Evolutionary conservation across 2,888 invertebrate species (phyloP), one percentile per base, ranked within the genome.

Genomic region (Diogma glabrata): DNA sequence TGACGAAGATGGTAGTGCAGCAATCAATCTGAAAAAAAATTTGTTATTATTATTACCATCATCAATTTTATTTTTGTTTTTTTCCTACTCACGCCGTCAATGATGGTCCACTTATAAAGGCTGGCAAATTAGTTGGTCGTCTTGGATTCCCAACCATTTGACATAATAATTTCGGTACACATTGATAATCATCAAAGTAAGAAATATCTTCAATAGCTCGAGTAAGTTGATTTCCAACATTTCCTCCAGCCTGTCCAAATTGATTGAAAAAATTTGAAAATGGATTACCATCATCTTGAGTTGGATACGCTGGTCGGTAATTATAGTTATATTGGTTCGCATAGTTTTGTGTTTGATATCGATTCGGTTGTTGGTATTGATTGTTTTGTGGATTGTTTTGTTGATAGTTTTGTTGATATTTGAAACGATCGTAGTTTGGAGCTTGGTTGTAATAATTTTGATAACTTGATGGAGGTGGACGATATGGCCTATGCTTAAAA

Each of bases 161-260:
- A 62, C 89, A 89, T 55, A 89, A 72, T 58, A 89, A 73, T 63
- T 85, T 75, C 3, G 87, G 83, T 54, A 89, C 84, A 67, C 89
- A 89, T 61, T 84, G 80, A 59, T 80, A 75, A 64, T 87, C 85
- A 65, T 89, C 89, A 66, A 86, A 81, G 59, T 74, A 71, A 16
- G 80, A 74, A 58, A 83, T 78, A 54, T 80, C 77, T 58, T 73
- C 71, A 55, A 82, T 64, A 12, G 78, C 78, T 57, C 60, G 66
- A 59, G 64, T 64, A 59, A 70, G 64, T 60, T 67, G 67, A 57
- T 61, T 62, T 59, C 64, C 66, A 54, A 65, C 57, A 22, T 65
- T 65, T 30, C 64, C 61, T 12, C 20, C 48, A 33, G n/a, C 16
- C 4, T 14, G 36, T 14, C 16, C 16, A 14, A 24, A 24, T 5